A percentile compares a stretch with the other conserved stretches of the same genome.
Conservation (phyloP, 2,888 invertebrate species). For the Apoda limacodes region DNA sequence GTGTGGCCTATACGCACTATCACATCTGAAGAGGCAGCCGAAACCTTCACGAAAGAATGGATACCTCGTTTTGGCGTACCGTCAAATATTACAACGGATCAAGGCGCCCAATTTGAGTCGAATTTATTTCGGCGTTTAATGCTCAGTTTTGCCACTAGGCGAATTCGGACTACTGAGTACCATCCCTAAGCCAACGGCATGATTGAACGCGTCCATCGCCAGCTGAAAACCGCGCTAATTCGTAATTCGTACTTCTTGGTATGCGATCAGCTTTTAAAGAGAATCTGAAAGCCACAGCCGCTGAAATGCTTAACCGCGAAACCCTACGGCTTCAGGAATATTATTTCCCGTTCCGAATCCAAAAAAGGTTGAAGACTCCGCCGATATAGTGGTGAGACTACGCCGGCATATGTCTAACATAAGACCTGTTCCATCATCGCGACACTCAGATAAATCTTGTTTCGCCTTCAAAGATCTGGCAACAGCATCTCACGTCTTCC, state of each 20-base stretch:
- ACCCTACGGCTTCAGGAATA: conserved; percentile 14
- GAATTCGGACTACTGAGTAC: conserved; percentile 9
- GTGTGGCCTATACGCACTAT: conserved; percentile 16
- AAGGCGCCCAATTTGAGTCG: conserved; percentile 21
- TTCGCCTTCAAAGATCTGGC: conserved; percentile 6
- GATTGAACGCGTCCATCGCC: conserved; percentile 25
- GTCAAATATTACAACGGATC: conserved; percentile 15
- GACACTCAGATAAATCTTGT: conserved; percentile 1
- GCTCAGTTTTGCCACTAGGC: conserved; percentile 2
- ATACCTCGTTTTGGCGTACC: conserved; percentile 20
- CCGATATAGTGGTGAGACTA: conserved; percentile 3
- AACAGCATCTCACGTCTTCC: conserved; percentile 5
- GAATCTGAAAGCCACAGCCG: conserved; percentile 9
- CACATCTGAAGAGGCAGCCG: conserved; percentile 17
- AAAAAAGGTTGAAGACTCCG: not conserved
- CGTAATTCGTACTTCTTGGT: conserved; percentile 23
- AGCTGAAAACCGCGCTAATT: conserved; percentile 20
- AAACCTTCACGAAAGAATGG: conserved; percentile 16
- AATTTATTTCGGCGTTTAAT: conserved; percentile 11
- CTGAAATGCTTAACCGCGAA: conserved; percentile 15
- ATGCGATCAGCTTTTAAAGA: conserved; percentile 15
- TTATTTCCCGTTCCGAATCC: conserved; percentile 4
- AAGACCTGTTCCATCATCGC: conserved; percentile 7
- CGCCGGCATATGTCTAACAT: conserved; percentile 1
- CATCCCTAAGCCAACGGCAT: conserved; percentile 8